These are phyloP conservation scores for Limenitis camilla DNA, from an alignment of 2,888 invertebrate genomes.

Conservation along the genomic window DNA sequence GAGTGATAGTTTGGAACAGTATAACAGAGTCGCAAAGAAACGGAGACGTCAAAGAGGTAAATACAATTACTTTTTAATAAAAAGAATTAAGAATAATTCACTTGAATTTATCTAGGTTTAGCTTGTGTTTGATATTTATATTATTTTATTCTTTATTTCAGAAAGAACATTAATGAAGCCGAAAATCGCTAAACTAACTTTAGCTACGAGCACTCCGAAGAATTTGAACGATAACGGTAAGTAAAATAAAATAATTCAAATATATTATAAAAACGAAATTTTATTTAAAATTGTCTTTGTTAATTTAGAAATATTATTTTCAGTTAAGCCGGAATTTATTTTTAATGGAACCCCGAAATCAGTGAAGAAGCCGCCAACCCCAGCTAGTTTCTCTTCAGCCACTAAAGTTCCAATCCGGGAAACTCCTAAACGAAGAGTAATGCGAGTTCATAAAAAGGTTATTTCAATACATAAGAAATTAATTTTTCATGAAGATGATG, in stretches of 20 bases:
- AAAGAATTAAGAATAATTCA: not conserved
- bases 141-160: not conserved
- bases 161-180: not conserved
- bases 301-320: not conserved
- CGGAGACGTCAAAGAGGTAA: conserved; percentile 6
- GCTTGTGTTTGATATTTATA: not conserved
- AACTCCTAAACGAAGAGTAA: not conserved
- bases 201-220: not conserved
- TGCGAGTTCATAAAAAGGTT: not conserved
- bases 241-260: no score
- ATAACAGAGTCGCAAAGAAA: conserved; percentile 8
- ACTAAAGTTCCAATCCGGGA: not conserved
- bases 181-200: not conserved
- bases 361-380: not conserved
- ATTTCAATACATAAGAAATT: not conserved
- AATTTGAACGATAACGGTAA: not conserved
- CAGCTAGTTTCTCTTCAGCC: not conserved
- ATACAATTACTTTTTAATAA: no score
- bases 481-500: not conserved
- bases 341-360: not conserved
- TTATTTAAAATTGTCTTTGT: no score
- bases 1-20: conserved; percentile 10
- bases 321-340: not conserved
- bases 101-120: no score
- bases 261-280: no score